Conservation (phyloP, 2,113 vertebrate species). For the Gymnobelideus leadbeateri region DNA sequence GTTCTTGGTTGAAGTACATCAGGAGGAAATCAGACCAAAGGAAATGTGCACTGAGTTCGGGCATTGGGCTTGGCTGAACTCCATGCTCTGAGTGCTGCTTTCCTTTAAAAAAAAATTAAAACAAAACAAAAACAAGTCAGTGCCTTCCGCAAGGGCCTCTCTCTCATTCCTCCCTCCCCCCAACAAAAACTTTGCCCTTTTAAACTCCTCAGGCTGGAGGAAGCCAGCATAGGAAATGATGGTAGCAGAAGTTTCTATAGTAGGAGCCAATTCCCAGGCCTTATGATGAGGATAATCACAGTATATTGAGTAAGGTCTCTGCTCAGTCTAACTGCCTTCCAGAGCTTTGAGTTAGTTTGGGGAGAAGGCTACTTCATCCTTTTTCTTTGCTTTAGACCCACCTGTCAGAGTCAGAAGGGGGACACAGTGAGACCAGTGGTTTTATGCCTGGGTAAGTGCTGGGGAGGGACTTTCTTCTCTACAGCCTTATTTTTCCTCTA, state of each 20-base stretch:
- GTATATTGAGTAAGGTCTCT: not conserved
- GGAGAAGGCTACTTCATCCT: not conserved
- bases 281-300: constrained; percentile 3
- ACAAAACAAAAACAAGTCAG: not conserved
- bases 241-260: constrained; percentile 23
- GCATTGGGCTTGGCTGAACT: not conserved
- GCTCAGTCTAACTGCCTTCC: not conserved
- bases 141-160: not conserved
- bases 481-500: not conserved
- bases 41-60: constrained; percentile 1
- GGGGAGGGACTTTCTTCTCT: not conserved
- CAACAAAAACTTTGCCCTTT: not conserved
- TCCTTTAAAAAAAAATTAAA: not conserved
- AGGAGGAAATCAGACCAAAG: not conserved
- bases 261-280: constrained; percentile 51
- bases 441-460: not conserved
- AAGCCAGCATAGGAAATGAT: constrained; percentile 64
- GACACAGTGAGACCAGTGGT: not conserved
- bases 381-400: not conserved
- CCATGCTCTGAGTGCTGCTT: not conserved
- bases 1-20: not conserved
- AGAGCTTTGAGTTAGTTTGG: not conserved
- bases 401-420: not conserved
- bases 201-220: constrained; percentile 42
- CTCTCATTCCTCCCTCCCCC: constrained; percentile 49